Percentiles rank a stretch among this genome's conserved stretches.
These are phyloP conservation scores for Drosophila borealis DNA, from an alignment of 2,888 invertebrate genomes.

Conservation along the genomic window DNA sequence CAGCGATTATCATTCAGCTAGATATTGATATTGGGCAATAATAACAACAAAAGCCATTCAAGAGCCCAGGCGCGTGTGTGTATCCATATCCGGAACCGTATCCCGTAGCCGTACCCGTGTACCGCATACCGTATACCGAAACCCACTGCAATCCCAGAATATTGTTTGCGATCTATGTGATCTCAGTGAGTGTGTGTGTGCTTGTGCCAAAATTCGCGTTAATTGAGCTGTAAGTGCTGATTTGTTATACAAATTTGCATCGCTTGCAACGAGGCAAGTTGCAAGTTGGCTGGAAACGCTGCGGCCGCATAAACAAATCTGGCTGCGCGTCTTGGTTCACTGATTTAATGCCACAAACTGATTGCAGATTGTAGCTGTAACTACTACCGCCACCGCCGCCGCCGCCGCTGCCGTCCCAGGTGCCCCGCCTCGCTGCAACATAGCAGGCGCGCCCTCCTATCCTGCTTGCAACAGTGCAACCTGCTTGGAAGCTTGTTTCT, in stretches of 20 bases:
- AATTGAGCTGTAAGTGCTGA: constrained; percentile 75
- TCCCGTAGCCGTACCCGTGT: no score
- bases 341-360: constrained; percentile 81
- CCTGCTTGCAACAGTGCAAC: constrained; percentile 59
- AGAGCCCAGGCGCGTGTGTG: constrained; percentile 21
- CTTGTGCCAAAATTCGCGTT: constrained; percentile 42
- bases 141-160: constrained; percentile 1
- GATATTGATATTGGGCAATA: neutral
- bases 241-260: constrained; percentile 76
- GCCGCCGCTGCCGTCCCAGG: neutral
- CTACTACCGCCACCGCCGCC: constrained; percentile 11
- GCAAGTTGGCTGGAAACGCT: constrained; percentile 19
- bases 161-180: constrained; percentile 23
- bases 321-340: constrained; percentile 78
- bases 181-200: constrained; percentile 11
- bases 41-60: constrained; percentile 7
- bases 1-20: constrained; percentile 6
- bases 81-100: constrained; percentile 7
- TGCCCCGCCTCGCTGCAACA: constrained; percentile 1
- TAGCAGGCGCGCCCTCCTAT: constrained; percentile 42
- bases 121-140: constrained; percentile 1
- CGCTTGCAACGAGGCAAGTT: constrained; percentile 38
- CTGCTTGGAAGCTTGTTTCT: constrained; percentile 76
- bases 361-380: constrained; percentile 71
- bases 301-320: constrained; percentile 74